phyloP scores from a whole-genome alignment of 53 echinoderm and acorn worm genomes.

The Hippasteria phrygiana region DNA sequence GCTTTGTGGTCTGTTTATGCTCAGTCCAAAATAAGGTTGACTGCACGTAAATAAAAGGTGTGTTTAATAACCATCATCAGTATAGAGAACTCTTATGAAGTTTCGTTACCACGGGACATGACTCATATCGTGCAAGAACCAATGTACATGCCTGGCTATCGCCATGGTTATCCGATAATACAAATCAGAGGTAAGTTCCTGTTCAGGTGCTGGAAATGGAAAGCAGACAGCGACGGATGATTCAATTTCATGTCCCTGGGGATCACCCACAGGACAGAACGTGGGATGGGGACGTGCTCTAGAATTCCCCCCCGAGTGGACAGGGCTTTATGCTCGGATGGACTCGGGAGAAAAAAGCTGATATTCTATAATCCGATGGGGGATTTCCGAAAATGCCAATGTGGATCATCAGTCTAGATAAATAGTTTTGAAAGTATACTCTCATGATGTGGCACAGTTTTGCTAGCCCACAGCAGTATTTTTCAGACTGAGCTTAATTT shows the following conservation, averaged over 20 bases:
- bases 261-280: background rate
- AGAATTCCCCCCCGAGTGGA: background rate
- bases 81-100: background rate
- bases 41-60: background rate
- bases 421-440: too few species aligned
- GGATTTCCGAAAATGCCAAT: too few species aligned
- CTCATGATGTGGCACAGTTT: too few species aligned
- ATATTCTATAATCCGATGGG: too few species aligned
- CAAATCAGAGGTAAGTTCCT: conserved; percentile 23
- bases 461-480: too few species aligned
- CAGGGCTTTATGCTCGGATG: background rate
- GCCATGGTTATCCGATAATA: conserved; percentile 25
- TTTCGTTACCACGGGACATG: background rate
- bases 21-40: background rate
- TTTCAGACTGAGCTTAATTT: too few species aligned
- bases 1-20: background rate
- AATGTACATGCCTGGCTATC: background rate
- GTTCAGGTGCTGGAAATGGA: conserved; percentile 48
- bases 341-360: too few species aligned
- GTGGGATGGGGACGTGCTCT: background rate
- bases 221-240: conserved; percentile 21
- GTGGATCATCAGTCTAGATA: too few species aligned
- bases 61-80: conserved; percentile 19
- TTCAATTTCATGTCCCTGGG: background rate
- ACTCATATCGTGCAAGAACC: conserved; percentile 12